Evolutionary conservation across 2,113 vertebrate genomes (phyloP).

Genomic region (Forbesichthys papilliferus): DNA sequence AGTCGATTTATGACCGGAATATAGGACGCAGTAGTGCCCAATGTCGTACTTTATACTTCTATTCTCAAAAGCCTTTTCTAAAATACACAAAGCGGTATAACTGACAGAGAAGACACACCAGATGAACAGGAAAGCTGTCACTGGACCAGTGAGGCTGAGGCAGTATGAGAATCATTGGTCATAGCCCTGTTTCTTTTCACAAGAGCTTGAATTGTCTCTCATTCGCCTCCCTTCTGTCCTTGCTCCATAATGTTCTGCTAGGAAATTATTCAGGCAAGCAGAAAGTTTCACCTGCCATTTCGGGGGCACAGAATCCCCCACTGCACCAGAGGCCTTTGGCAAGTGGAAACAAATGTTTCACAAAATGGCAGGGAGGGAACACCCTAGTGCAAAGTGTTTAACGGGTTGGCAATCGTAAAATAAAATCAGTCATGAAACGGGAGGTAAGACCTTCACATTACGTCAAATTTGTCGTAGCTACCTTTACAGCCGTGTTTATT

Average conservation of each 20-base stretch:
- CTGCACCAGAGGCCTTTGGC: conserved; percentile 75
- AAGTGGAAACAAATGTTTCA: conserved; percentile 80
- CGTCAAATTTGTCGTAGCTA: conserved; percentile 78
- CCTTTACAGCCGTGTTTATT: conserved; percentile 83
- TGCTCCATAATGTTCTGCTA: conserved; percentile 66
- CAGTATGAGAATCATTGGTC: conserved; percentile 31
- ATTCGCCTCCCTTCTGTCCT: conserved; percentile 53
- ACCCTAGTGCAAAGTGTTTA: conserved; percentile 81
- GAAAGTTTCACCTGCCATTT: conserved; percentile 79
- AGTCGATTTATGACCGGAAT: conserved; percentile 25
- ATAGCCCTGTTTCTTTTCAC: conserved; percentile 56
- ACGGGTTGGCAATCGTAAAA: conserved; percentile 89
- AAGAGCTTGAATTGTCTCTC: conserved; percentile 52
- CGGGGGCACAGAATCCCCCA: conserved; percentile 64
- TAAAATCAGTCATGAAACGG: conserved; percentile 84
- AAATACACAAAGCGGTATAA: conserved; percentile 32
- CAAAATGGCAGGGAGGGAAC: conserved; percentile 80
- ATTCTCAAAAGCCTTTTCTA: conserved; percentile 33
- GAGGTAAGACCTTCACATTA: conserved; percentile 75
- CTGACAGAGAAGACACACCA: conserved; percentile 44
- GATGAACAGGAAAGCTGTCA: conserved; percentile 48
- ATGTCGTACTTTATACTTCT: conserved; percentile 47
- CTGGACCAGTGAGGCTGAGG: conserved; percentile 36
- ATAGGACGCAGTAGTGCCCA: conserved; percentile 31
- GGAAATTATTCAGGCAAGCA: conserved; percentile 80